A percentile compares a stretch with the other conserved stretches of the same genome.
Conservation (phyloP, 2,888 invertebrate genomes). For the Drosophila yooni region DNA sequence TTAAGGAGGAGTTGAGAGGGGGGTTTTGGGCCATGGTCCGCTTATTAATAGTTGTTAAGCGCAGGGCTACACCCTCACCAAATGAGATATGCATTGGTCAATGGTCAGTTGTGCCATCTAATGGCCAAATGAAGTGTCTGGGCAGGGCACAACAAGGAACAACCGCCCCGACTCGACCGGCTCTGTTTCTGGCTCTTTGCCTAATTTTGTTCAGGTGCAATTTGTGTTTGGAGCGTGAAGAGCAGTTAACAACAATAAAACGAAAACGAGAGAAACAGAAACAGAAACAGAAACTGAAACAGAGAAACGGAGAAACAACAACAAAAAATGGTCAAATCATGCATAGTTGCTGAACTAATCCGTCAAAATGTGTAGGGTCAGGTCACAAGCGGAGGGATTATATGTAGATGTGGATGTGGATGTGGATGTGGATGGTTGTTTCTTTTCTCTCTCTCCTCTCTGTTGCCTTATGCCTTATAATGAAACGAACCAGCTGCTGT, state of each 20-base stretch:
- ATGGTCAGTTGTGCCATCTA: slow-evolving; percentile 71
- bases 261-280: slow-evolving; percentile 9
- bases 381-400: slow-evolving; percentile 57
- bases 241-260: slow-evolving; percentile 32
- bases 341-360: slow-evolving; percentile 78
- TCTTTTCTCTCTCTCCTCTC: slow-evolving; percentile 18
- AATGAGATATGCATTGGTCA: slow-evolving; percentile 19
- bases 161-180: slow-evolving; percentile 17
- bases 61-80: slow-evolving; percentile 73
- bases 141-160: slow-evolving; percentile 9
- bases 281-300: slow-evolving; percentile 17
- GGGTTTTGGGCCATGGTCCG: slow-evolving; percentile 43
- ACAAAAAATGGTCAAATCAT: slow-evolving; percentile 70
- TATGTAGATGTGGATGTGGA: slow-evolving; percentile 14
- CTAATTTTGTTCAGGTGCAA: slow-evolving; percentile 84
- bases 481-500: slow-evolving; percentile 47
- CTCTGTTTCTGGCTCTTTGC: slow-evolving; percentile 35
- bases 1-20: slow-evolving; percentile 15
- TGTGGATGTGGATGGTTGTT: slow-evolving; percentile 5
- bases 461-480: neutral
- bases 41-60: slow-evolving; percentile 82
- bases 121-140: slow-evolving; percentile 59
- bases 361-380: slow-evolving; percentile 70
- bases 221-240: slow-evolving; percentile 82
- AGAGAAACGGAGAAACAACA: slow-evolving; percentile 6